Conservation (phyloP, 2,797 vertebrate species). For the Saxicola maurus region DNA sequence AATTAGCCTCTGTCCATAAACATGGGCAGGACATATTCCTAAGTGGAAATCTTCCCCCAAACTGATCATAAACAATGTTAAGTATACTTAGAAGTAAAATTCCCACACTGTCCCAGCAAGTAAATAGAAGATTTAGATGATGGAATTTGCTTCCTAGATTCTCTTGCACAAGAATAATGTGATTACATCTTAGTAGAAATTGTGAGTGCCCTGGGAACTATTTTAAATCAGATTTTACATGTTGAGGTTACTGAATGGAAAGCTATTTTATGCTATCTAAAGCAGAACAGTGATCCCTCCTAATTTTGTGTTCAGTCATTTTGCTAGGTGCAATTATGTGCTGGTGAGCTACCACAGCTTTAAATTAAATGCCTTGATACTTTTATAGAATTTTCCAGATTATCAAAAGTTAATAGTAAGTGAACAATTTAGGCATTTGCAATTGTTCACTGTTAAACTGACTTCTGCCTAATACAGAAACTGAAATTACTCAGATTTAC, state of each 20-base stretch:
- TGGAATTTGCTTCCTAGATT: neutral
- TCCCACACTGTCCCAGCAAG: neutral
- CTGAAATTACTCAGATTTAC: slow-evolving; percentile 51
- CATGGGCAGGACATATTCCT: neutral
- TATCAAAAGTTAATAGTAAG: neutral
- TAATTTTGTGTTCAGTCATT: neutral
- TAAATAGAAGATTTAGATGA: neutral
- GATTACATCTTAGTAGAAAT: neutral
- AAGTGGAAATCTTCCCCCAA: neutral
- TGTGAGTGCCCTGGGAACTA: neutral
- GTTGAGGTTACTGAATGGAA: neutral
- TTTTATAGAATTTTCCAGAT: neutral
- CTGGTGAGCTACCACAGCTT: neutral
- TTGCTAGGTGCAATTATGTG: neutral
- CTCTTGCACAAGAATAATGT: neutral
- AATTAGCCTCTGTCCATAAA: neutral
- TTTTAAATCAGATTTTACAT: neutral
- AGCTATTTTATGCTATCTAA: neutral
- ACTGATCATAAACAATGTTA: neutral
- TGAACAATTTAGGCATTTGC: neutral
- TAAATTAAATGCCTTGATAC: neutral
- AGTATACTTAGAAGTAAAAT: neutral
- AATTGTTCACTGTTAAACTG: slow-evolving; percentile 23
- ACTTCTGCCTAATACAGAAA: slow-evolving; percentile 30
- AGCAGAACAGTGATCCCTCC: neutral